Evolutionary conservation across 2,888 invertebrate species (phyloP).

Genomic region (Trypoxylon attenuatum): DNA sequence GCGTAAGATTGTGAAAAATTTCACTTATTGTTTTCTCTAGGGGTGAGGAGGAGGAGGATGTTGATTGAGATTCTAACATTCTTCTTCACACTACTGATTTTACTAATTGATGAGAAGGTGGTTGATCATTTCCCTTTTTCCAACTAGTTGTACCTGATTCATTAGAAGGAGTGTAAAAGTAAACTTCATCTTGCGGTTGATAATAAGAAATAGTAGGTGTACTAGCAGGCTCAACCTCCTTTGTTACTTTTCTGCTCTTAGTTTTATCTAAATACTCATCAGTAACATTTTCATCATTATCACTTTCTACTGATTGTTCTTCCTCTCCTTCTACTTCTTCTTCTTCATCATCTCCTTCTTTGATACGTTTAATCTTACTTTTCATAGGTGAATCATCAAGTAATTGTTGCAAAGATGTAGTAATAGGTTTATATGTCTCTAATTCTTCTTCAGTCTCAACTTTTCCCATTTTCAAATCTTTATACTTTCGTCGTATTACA

Average conservation of each 20-base stretch:
- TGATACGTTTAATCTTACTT: not conserved
- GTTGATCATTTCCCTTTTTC: no score
- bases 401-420: not conserved
- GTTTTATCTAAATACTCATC: not conserved
- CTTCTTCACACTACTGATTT: no score
- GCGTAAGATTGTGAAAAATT: not conserved
- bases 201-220: no score
- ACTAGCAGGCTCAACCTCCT: not conserved
- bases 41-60: no score
- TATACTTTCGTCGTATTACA: slow-evolving; percentile 7
- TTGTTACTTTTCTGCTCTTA: not conserved
- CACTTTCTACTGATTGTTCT: not conserved
- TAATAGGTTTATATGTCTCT: slow-evolving; percentile 12
- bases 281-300: not conserved
- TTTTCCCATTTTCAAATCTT: not conserved
- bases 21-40: not conserved
- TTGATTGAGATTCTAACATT: not conserved
- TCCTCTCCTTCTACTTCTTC: not conserved
- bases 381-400: not conserved
- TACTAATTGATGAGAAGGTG: not conserved
- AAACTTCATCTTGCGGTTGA: no score
- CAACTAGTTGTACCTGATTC: no score
- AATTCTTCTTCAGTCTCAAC: not conserved
- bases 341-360: not conserved
- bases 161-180: no score